Percentiles rank a stretch among this genome's conserved stretches.
Conservation (phyloP, 1,140 invertebrate species). For the Drosophila sproati region DNA sequence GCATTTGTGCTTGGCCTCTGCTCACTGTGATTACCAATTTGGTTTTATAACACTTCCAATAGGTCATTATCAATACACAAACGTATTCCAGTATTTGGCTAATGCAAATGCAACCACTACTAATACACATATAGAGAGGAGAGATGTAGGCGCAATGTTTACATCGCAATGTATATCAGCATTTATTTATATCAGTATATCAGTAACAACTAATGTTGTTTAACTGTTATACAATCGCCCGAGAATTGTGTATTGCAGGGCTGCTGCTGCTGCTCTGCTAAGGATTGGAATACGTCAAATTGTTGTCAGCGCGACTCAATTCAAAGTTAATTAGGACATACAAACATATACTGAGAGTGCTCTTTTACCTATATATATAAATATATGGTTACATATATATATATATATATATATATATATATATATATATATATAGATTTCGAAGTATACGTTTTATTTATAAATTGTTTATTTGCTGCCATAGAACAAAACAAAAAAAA, state of each 20-base stretch:
- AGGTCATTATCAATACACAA: slow-evolving; percentile 31
- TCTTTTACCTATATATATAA: slow-evolving; percentile 2
- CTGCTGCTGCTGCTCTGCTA: not conserved
- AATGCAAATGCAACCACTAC: slow-evolving; percentile 19
- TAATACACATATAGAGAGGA: not conserved
- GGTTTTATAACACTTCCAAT: slow-evolving; percentile 21
- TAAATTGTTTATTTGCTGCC: slow-evolving; percentile 6
- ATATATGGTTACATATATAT: not conserved
- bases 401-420: not conserved
- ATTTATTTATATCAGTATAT: not conserved
- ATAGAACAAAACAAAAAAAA: too few species aligned
- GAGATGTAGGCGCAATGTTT: not conserved
- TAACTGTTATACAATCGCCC: slow-evolving; percentile 15
- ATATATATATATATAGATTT: slow-evolving; percentile 2
- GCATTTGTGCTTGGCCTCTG: slow-evolving; percentile 7
- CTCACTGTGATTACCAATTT: slow-evolving; percentile 23
- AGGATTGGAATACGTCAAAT: slow-evolving; percentile 7
- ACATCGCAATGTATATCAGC: not conserved
- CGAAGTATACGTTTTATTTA: slow-evolving; percentile 5
- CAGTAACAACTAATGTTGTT: not conserved
- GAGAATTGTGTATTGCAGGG: slow-evolving; percentile 4
- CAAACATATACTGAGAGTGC: not conserved
- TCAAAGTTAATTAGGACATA: slow-evolving; percentile 56
- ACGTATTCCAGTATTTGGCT: slow-evolving; percentile 16
- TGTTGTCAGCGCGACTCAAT: slow-evolving; percentile 19